phyloP scores from a whole-genome alignment of 2,888 invertebrate species.

The Apocheima hispidaria region DNA sequence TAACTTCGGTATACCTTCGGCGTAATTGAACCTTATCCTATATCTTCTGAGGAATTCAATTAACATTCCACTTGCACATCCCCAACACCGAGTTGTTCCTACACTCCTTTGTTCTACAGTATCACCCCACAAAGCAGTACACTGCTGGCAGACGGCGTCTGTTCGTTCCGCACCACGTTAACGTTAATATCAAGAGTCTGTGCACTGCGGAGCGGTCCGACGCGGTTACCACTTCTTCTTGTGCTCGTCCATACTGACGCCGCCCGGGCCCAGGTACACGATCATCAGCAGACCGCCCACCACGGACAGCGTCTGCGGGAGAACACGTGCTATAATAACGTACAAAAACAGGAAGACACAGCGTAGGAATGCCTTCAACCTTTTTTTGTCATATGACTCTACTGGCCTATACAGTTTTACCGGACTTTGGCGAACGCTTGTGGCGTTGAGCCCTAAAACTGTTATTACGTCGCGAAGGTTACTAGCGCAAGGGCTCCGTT shows the following conservation, averaged over 20 bases:
- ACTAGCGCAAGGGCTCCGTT: no score
- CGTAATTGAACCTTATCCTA: no score
- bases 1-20: no score
- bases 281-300: constrained; percentile 99
- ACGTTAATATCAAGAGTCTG: constrained; percentile 24
- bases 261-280: constrained; percentile 98
- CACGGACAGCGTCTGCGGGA: constrained; percentile 97
- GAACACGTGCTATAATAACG: neutral
- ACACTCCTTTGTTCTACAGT: neutral
- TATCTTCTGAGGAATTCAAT: no score
- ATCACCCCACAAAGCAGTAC: constrained; percentile 2
- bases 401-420: no score
- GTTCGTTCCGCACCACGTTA: constrained; percentile 17
- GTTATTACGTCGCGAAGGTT: no score
- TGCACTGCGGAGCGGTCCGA: constrained; percentile 39
- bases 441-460: no score
- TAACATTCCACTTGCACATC: neutral
- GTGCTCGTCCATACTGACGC: constrained; percentile 99
- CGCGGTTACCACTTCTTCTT: constrained; percentile 97
- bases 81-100: neutral
- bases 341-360: no score
- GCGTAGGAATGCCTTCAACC: no score
- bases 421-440: no score
- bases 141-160: neutral
- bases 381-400: no score